These are phyloP conservation scores for Meriones psammophilus DNA, from an alignment of 2,797 vertebrate species.

Conservation along the genomic window DNA sequence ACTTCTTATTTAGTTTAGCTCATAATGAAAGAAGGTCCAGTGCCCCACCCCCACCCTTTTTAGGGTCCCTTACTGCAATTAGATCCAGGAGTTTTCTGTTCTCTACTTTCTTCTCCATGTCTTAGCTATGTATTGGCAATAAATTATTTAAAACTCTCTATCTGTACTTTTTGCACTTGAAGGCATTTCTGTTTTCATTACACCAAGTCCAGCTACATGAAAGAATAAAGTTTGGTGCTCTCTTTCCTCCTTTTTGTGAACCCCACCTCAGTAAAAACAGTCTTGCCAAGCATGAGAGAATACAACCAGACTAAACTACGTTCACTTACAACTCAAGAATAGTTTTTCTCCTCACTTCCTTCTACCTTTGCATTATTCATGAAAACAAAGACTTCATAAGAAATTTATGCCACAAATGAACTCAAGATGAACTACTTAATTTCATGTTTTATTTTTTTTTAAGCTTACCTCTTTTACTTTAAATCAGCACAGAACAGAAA, in stretches of 20 bases:
- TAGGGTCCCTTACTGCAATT: neutral
- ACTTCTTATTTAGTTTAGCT: neutral
- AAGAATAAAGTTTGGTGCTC: neutral
- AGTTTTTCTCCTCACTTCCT: neutral
- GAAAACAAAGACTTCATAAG: neutral
- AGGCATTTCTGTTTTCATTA: neutral
- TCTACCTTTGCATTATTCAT: neutral
- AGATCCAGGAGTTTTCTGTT: neutral
- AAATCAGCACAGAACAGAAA: too few relatives aligned
- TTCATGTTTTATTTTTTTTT: neutral
- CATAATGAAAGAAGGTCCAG: neutral
- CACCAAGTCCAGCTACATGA: neutral
- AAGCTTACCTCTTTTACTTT: too few relatives aligned
- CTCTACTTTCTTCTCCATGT: neutral
- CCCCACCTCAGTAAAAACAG: neutral
- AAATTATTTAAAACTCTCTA: constrained; percentile 11
- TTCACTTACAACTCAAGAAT: constrained; percentile 3
- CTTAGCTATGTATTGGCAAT: neutral
- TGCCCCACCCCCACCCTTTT: neutral
- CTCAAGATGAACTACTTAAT: constrained; percentile 14
- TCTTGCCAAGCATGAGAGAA: neutral
- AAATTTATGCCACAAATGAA: neutral
- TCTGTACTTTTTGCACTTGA: neutral
- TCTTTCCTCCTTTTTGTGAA: neutral
- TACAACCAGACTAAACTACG: neutral